Evolutionary conservation across 2,113 vertebrate species (phyloP), one percentile per base, ranked within the genome.

Genomic region (Trematomus loennbergii): DNA sequence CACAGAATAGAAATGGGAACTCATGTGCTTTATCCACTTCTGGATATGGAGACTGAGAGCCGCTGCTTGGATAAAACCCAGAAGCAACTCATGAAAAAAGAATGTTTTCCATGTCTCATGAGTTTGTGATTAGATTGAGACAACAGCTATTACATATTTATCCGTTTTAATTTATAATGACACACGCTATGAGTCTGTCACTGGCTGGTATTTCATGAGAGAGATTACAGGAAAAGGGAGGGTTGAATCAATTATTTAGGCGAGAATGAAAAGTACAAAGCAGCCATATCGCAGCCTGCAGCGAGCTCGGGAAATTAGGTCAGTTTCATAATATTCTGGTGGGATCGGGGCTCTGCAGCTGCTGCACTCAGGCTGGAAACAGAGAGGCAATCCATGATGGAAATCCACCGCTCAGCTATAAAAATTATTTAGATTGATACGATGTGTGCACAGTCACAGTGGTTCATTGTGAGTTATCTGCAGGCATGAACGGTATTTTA

Each of bases 241-340:
- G 79, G 60, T 81, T 78, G 86, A 92, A 93, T 94, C 85, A 94
- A 94, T 95, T 94, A 95, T 94, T 95, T 88, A 94, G 89, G 78
- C 87, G 83, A 67, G 91, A 93, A 91, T 87, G 83, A 90, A 86
- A 89, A 91, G 89, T 87, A 92, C 89, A 94, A 93, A 94, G 88
- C 84, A 81, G 67, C 77, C 85, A 76, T 86, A 87, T 88, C 61
- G 54, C 55, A 71, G 87, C 91, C 91, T 85, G 89, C 86, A 92
- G 87, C 84, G 12, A 81, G 85, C 78, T 61, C 9, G 40, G n/a
- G 81, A 92, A 93, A 94, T 91, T 85, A 92, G 94, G 93, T 92
- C 92, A 93, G 85, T 92, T 92, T 93, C 85, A 85, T 88, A 90
- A 93, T 88, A 87, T 91, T 88, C 90, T 85, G 62, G 81, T 54